Base-by-base conservation (phyloP, 2,888 invertebrate genomes). In the Megamerina dolium region DNA sequence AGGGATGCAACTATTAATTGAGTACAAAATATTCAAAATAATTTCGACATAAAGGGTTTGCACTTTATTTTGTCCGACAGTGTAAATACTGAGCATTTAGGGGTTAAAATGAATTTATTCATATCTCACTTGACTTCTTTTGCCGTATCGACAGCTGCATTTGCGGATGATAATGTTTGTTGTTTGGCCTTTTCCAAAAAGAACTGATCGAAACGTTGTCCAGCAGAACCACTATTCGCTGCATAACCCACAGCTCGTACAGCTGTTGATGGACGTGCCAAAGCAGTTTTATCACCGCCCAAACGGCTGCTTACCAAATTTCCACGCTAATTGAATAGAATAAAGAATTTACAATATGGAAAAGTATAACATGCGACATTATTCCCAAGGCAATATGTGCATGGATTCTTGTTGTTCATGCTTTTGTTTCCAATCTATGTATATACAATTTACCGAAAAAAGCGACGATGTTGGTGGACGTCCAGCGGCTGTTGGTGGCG, bases 231-330 rank as follows among this genome's bases (percentile, higher is more conserved):
- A 21, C 52, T 57, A 20, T 51, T 56, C 2, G 93, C 91, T 4
- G 91, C 91, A 69, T 92, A 99, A 2, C 99, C 99, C 19, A 93
- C 96, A 8, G 93, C 96, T 44, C 93, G 79, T 29, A 97, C 91
- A 2, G 97, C 96, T 3, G 99, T 99, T 78, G 97, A 94, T 1
- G 99, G 97, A 43, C 99, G 70, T 18, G 75, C 77, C 36, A 69
- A 37, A 3, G 59, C 54, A 1, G 62, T 56, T 45, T 62, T 64
- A 32, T 70, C 70, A 2, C 58, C 61, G 18, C 56, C 57, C 36
- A 59, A 45, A 6, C 66, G 64, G 47, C 67, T 67, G 46, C 70
- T 68, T 0, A 64, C 55, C 46, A 68, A 53, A 50, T 69, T 69
- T 8, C 68, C 70, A 8, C 68, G 62, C 60, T 70, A 23, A 23